These are phyloP conservation scores for Brachymystax lenok DNA, from an alignment of 2,797 vertebrate genomes.

Conservation along the genomic window DNA sequence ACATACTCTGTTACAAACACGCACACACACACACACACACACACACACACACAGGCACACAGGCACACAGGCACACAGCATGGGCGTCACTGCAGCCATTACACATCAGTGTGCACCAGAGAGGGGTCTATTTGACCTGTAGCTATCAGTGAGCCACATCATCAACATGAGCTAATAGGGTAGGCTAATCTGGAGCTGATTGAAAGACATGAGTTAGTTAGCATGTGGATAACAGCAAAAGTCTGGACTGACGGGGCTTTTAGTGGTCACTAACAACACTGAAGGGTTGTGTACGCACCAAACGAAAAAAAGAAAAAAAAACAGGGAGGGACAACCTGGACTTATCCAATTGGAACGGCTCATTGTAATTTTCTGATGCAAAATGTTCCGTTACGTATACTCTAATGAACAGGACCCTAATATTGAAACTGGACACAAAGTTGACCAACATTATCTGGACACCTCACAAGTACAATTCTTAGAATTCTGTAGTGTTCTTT, in stretches of 20 bases:
- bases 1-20: not conserved
- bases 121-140: conserved; percentile 14
- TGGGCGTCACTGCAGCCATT: no score
- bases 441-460: not conserved
- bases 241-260: conserved; percentile 26
- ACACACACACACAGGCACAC: not conserved
- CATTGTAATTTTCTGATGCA: not conserved
- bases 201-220: conserved; percentile 53
- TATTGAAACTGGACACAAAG: not conserved
- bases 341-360: no score
- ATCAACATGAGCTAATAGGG: conserved; percentile 57
- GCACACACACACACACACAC: not conserved
- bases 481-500: no score
- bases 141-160: conserved; percentile 62
- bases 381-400: not conserved
- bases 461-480: no score
- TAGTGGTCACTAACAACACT: not conserved
- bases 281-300: not conserved
- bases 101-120: conserved; percentile 21
- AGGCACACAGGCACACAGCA: not conserved
- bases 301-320: not conserved
- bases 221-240: conserved; percentile 24
- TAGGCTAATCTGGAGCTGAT: conserved; percentile 57
- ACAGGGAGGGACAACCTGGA: not conserved
- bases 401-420: not conserved